phyloP scores from a whole-genome alignment of 2,888 invertebrate species.

The Drosophila cognata region DNA sequence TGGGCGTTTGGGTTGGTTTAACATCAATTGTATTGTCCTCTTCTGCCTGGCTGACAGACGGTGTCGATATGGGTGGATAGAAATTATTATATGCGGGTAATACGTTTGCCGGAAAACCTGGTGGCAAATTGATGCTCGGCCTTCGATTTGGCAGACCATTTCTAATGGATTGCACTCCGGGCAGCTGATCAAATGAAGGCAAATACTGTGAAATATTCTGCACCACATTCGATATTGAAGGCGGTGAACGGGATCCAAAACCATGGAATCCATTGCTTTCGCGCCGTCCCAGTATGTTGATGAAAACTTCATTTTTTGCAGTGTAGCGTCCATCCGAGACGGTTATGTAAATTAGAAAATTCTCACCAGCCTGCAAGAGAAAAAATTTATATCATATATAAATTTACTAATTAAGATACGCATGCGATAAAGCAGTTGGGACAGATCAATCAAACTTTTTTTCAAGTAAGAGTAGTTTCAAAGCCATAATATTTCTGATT shows the following conservation, averaged over 20 bases:
- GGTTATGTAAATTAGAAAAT: slow-evolving; percentile 89
- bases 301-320: slow-evolving; percentile 89
- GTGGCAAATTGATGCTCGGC: slow-evolving; percentile 66
- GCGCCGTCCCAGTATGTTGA: slow-evolving; percentile 85
- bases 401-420: not conserved
- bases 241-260: slow-evolving; percentile 74
- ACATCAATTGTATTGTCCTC: slow-evolving; percentile 34
- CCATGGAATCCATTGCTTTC: slow-evolving; percentile 62
- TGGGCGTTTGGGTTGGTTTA: slow-evolving; percentile 12
- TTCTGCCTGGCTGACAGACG: slow-evolving; percentile 1
- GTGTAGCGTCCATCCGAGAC: slow-evolving; percentile 88
- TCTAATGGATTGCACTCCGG: slow-evolving; percentile 83
- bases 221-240: slow-evolving; percentile 81
- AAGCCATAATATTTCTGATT: not conserved
- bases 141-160: slow-evolving; percentile 78
- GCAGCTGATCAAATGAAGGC: slow-evolving; percentile 83
- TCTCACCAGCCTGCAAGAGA: slow-evolving; percentile 87
- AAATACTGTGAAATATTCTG: slow-evolving; percentile 82
- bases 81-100: slow-evolving; percentile 82
- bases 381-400: not conserved
- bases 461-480: not conserved
- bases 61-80: slow-evolving; percentile 60
- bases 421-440: no score
- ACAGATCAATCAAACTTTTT: not conserved
- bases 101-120: slow-evolving; percentile 67